These are phyloP conservation scores for Torymus texanus DNA, from an alignment of 2,888 invertebrate species.

Conservation along the genomic window DNA sequence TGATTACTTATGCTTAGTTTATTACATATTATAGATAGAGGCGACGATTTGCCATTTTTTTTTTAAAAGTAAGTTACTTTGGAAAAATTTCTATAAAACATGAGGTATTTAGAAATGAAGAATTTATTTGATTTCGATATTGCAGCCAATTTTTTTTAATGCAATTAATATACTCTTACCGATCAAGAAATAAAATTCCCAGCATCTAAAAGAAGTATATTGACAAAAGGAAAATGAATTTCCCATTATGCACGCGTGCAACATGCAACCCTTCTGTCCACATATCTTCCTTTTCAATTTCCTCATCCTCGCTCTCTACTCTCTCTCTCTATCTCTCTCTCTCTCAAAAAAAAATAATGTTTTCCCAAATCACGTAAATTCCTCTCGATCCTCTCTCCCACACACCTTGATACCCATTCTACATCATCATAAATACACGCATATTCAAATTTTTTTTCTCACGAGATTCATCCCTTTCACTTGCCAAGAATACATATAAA, in stretches of 20 bases:
- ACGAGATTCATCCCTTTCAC: slow-evolving; percentile 15
- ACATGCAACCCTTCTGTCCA: slow-evolving; percentile 1
- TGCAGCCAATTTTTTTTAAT: not conserved
- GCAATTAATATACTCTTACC: not conserved
- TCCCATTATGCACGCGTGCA: not conserved
- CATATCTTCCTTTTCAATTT: too few relatives aligned
- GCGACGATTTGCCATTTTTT: too few relatives aligned
- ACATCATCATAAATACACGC: slow-evolving; percentile 1
- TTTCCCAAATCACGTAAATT: slow-evolving; percentile 36
- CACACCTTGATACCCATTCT: not conserved
- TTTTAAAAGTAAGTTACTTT: too few relatives aligned
- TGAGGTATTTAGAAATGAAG: too few relatives aligned
- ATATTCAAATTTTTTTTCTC: slow-evolving; percentile 45
- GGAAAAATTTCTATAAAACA: too few relatives aligned
- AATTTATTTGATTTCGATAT: too few relatives aligned
- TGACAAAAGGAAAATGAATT: slow-evolving; percentile 6
- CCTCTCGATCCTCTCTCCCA: not conserved
- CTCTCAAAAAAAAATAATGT: slow-evolving; percentile 35
- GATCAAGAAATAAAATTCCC: not conserved
- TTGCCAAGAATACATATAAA: slow-evolving; percentile 1
- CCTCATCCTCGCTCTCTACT: slow-evolving; percentile 2
- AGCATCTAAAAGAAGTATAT: not conserved
- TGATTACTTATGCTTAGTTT: too few relatives aligned
- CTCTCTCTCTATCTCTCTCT: slow-evolving; percentile 5
- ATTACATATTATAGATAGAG: too few relatives aligned